These are phyloP conservation scores for Leucoraja ocellata DNA, from an alignment of 2,797 vertebrate genomes.

Conservation along the genomic window DNA sequence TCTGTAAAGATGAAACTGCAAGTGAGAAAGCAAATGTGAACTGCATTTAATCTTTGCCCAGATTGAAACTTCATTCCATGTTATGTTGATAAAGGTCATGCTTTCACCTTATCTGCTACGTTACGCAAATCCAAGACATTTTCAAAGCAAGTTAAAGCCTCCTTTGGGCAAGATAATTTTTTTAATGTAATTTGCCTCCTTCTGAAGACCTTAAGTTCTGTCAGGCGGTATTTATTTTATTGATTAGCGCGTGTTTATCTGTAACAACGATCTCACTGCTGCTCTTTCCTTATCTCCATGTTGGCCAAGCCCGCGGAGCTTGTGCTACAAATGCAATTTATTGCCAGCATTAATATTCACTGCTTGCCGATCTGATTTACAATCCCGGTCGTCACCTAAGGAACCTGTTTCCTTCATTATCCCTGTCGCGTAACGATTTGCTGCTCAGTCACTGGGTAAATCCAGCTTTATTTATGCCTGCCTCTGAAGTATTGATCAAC, in stretches of 20 bases:
- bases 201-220: not conserved
- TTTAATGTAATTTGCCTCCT: not conserved
- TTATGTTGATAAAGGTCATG: no score
- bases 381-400: not conserved
- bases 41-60: no score
- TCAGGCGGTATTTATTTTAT: not conserved
- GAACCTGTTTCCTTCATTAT: not conserved
- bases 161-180: no score
- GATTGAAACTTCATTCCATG: no score
- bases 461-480: not conserved
- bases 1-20: no score
- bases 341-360: not conserved
- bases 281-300: not conserved
- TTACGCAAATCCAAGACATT: no score
- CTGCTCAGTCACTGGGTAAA: not conserved
- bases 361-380: not conserved
- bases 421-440: not conserved
- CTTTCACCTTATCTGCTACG: no score
- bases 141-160: no score
- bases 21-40: no score
- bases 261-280: not conserved
- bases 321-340: not conserved
- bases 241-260: not conserved
- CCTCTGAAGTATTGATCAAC: not conserved
- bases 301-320: not conserved